phyloP scores from a whole-genome alignment of 2,797 vertebrate genomes.

The Lepilemur ruficaudatus region DNA sequence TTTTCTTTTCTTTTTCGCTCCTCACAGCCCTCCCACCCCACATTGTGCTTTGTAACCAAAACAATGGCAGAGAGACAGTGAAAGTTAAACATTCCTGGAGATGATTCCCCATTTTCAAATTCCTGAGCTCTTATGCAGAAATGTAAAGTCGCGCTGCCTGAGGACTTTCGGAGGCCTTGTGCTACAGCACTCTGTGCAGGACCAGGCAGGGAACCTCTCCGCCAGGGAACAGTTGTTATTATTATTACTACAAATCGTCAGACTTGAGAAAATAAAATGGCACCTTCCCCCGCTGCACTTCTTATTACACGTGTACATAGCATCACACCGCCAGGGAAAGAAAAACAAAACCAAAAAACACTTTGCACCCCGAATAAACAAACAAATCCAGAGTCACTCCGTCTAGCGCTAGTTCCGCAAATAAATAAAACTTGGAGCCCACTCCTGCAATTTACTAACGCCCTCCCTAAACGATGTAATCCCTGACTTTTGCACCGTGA shows the following conservation, averaged over 20 bases:
- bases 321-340: neutral
- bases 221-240: neutral
- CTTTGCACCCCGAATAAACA: neutral
- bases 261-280: neutral
- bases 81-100: neutral
- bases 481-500: neutral
- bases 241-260: neutral
- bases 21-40: too few relatives aligned
- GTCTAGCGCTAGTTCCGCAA: neutral
- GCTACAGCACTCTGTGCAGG: accelerated
- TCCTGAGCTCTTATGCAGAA: neutral
- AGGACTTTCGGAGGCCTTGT: neutral
- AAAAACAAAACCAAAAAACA: neutral
- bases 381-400: neutral
- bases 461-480: neutral
- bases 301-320: neutral
- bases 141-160: neutral
- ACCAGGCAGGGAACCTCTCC: neutral
- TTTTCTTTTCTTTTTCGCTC: too few relatives aligned
- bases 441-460: neutral
- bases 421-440: neutral
- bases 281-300: neutral
- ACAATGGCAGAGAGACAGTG: neutral
- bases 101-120: neutral
- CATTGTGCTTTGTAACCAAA: neutral